Conservation (phyloP, 1,140 invertebrate genomes). For the Zaprionus capensis region DNA sequence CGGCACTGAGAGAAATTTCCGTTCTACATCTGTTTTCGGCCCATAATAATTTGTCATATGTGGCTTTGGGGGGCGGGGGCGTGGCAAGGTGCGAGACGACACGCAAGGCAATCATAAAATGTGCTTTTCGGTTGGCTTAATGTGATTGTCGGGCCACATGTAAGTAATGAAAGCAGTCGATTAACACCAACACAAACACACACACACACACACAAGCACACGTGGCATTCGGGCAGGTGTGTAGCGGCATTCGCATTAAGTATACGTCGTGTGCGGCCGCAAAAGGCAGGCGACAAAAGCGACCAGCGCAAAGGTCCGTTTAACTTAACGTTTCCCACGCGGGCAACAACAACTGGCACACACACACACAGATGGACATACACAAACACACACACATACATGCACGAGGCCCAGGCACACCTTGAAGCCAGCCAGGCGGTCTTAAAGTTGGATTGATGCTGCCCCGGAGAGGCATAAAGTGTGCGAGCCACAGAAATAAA, state of each 20-base stretch:
- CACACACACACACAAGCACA: neutral
- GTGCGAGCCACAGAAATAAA: conserved; percentile 19
- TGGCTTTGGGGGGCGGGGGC: neutral
- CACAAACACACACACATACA: neutral
- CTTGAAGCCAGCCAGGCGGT: neutral
- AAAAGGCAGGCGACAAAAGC: conserved; percentile 45
- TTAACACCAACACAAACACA: conserved; percentile 59
- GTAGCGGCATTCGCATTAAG: conserved; percentile 21
- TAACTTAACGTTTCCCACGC: conserved; percentile 67
- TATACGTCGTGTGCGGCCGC: conserved; percentile 36
- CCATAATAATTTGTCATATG: conserved; percentile 37
- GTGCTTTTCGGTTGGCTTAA: conserved; percentile 75
- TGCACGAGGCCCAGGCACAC: neutral
- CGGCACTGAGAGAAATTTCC: conserved; percentile 1
- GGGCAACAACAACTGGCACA: conserved; percentile 34
- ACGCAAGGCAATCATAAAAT: conserved; percentile 76
- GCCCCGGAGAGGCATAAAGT: conserved; percentile 37
- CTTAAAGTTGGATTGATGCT: conserved; percentile 48
- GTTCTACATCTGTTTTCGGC: conserved; percentile 12
- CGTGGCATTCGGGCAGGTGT: neutral
- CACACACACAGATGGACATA: conserved; percentile 11
- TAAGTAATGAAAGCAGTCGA: conserved; percentile 59
- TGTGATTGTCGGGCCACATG: conserved; percentile 65
- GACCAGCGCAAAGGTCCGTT: conserved; percentile 71
- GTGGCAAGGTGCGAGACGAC: conserved; percentile 10